Conservation (phyloP, 2,888 invertebrate species). For the Isoperla grammatica region DNA sequence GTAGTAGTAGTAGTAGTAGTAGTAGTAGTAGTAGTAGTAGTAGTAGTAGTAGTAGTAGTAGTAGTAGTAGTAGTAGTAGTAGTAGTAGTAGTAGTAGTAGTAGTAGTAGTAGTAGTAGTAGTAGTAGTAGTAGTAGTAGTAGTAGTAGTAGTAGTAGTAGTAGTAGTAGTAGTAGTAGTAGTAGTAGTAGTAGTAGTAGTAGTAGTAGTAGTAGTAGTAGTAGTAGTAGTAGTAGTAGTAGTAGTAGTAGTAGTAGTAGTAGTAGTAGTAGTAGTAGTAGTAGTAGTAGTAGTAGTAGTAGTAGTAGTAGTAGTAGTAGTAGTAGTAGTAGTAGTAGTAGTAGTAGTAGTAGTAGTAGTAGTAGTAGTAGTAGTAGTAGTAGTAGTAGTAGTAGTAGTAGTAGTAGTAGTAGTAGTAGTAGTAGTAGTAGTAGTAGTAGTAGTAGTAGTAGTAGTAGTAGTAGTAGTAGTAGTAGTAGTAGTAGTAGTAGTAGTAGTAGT, state of each 20-base stretch:
- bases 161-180: constrained; percentile 12
- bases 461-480: neutral
- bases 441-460: neutral
- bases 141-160: constrained; percentile 10
- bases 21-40: constrained; percentile 12
- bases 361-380: constrained; percentile 12
- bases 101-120: constrained; percentile 12
- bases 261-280: constrained; percentile 12
- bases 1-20: constrained; percentile 12
- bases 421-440: neutral
- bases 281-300: constrained; percentile 12
- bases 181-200: constrained; percentile 12
- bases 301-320: constrained; percentile 12
- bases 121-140: constrained; percentile 7
- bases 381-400: constrained; percentile 12
- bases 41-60: constrained; percentile 7
- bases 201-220: constrained; percentile 12
- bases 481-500: neutral
- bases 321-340: constrained; percentile 12
- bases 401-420: constrained; percentile 3
- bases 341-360: constrained; percentile 12
- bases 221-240: constrained; percentile 10
- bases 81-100: constrained; percentile 12
- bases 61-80: constrained; percentile 10
- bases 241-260: constrained; percentile 12